phyloP scores from a whole-genome alignment of 2,113 vertebrate genomes.

The Chamaetylas fuelleborni region DNA sequence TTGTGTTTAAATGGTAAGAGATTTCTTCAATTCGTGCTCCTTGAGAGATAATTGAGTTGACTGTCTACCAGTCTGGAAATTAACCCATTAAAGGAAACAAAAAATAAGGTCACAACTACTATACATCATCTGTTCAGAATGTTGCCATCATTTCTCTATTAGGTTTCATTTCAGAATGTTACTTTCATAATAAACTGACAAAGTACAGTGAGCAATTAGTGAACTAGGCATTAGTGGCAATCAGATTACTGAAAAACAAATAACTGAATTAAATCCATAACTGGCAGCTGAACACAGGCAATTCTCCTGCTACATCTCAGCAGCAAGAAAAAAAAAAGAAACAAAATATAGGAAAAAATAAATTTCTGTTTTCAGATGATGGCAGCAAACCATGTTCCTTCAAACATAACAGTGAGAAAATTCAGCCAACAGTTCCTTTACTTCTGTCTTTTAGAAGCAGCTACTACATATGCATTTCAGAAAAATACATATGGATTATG shows the following conservation, averaged over 20 bases:
- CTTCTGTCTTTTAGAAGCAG: background rate
- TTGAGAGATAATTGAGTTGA: background rate
- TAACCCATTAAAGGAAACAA: background rate
- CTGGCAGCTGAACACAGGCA: background rate
- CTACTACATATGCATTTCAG: background rate
- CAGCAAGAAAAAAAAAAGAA: background rate
- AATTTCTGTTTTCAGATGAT: background rate
- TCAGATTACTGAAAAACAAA: constrained; percentile 24
- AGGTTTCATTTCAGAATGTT: background rate
- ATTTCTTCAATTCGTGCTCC: background rate
- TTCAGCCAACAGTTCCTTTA: background rate
- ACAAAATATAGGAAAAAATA: background rate
- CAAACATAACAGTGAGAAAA: background rate
- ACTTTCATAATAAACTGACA: background rate
- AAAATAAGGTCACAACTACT: background rate
- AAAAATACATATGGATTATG: background rate
- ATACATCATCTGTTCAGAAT: background rate
- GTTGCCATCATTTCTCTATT: background rate
- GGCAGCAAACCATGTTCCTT: background rate
- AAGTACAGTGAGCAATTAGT: background rate
- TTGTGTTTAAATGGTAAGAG: background rate
- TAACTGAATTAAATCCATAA: background rate
- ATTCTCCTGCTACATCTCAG: background rate
- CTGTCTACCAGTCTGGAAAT: background rate
- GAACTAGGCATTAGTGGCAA: background rate